A percentile compares a stretch with the other conserved stretches of the same genome.
phyloP scores from a whole-genome alignment of 2,888 invertebrate genomes.

The Plebejus argus region DNA sequence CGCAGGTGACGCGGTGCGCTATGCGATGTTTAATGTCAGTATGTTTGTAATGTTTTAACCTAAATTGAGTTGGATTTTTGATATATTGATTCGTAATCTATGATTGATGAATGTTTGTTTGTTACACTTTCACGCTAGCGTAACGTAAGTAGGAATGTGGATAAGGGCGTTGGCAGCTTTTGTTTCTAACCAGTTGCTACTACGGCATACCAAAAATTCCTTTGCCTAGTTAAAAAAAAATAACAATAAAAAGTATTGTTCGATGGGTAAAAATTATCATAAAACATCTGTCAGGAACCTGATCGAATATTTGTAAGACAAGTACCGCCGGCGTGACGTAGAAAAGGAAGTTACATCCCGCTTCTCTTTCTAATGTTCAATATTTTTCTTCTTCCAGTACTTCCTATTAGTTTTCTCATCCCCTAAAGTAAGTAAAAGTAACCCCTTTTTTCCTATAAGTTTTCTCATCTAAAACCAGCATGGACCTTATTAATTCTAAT shows the following conservation, averaged over 20 bases:
- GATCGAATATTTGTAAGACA: too few relatives aligned
- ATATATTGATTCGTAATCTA: conserved; percentile 35
- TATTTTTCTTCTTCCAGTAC: neutral
- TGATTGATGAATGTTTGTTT: conserved; percentile 35
- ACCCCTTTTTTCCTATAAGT: neutral
- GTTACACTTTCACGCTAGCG: conserved; percentile 1
- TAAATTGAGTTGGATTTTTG: conserved; percentile 39
- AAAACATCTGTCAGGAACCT: too few relatives aligned
- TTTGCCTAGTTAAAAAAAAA: too few relatives aligned
- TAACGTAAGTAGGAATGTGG: neutral
- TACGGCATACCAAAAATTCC: neutral
- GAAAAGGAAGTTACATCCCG: too few relatives aligned
- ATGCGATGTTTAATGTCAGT: conserved; percentile 66
- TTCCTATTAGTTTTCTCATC: too few relatives aligned
- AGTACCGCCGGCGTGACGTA: too few relatives aligned
- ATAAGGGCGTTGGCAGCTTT: neutral
- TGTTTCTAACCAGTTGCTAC: neutral
- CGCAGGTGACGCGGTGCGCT: conserved; percentile 72
- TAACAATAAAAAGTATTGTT: too few relatives aligned
- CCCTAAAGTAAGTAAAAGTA: too few relatives aligned
- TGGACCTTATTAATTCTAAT: neutral
- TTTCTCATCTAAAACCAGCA: neutral
- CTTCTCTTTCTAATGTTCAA: too few relatives aligned
- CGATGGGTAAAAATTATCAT: too few relatives aligned
- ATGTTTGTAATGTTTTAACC: conserved; percentile 51